These are phyloP conservation scores for Nannospalax galili DNA, from an alignment of 2,113 vertebrate species.

Conservation along the genomic window DNA sequence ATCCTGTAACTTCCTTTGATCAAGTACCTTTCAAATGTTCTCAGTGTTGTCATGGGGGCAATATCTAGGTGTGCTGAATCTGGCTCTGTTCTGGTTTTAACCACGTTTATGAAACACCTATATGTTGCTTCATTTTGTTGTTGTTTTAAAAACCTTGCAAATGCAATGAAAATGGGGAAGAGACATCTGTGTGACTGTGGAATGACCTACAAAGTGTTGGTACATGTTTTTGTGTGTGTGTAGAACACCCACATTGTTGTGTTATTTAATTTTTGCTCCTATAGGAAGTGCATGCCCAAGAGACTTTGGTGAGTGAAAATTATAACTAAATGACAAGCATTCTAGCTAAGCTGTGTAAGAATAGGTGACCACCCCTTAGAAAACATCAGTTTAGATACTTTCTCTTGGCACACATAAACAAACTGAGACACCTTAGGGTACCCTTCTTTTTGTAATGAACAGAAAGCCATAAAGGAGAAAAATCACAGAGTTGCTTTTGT, in stretches of 20 bases:
- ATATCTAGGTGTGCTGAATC: constrained; percentile 63
- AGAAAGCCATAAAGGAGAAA: not conserved
- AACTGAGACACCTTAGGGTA: not conserved
- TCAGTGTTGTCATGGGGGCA: constrained; percentile 64
- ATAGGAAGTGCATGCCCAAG: not conserved
- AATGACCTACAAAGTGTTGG: not conserved
- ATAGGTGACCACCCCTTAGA: not conserved
- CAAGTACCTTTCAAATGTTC: constrained; percentile 70
- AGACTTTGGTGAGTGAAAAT: not conserved
- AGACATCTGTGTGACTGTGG: not conserved
- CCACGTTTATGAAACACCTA: constrained; percentile 58
- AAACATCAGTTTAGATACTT: not conserved
- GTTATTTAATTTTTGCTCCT: constrained; percentile 13
- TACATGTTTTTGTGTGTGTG: not conserved
- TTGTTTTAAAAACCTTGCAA: constrained; percentile 12
- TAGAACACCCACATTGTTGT: not conserved
- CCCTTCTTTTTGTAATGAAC: not conserved
- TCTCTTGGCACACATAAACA: not conserved
- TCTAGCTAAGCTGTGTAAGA: not conserved
- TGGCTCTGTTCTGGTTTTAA: constrained; percentile 38
- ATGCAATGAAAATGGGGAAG: not conserved
- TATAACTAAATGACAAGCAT: not conserved
- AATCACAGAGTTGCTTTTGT: not conserved
- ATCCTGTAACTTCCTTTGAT: constrained; percentile 73
- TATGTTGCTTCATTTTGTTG: constrained; percentile 58